Conservation (phyloP, 2,113 vertebrate species). For the Heterochromis multidens region DNA sequence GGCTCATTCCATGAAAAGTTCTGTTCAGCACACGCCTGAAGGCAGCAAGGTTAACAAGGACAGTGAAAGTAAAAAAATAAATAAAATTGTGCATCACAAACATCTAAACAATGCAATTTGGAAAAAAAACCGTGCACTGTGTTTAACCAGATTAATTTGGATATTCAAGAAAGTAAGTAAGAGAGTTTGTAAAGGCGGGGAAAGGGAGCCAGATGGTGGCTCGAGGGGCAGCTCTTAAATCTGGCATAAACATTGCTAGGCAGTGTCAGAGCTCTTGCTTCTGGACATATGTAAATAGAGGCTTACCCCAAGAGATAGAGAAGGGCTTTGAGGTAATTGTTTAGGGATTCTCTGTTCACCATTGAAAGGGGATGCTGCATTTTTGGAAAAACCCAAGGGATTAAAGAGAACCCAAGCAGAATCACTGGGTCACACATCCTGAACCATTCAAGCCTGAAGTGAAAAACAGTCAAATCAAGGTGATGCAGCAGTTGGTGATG, state of each 20-base stretch:
- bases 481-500: neutral
- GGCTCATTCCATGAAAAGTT: neutral
- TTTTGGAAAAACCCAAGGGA: constrained; percentile 41
- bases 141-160: neutral
- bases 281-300: constrained; percentile 68
- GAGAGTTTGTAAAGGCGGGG: constrained; percentile 12
- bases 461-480: constrained; percentile 22
- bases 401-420: constrained; percentile 38
- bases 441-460: constrained; percentile 30
- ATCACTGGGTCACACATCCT: constrained; percentile 29
- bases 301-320: constrained; percentile 52
- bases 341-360: constrained; percentile 44
- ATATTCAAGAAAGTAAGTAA: neutral
- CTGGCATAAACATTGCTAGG: constrained; percentile 14
- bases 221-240: constrained; percentile 4
- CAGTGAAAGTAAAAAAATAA: neutral
- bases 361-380: constrained; percentile 14
- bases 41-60: neutral
- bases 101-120: neutral
- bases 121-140: neutral
- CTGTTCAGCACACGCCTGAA: neutral
- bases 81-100: no score
- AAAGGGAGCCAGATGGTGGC: constrained; percentile 4
- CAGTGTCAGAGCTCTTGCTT: constrained; percentile 17
- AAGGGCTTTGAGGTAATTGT: constrained; percentile 63